Evolutionary conservation across 2,113 vertebrate species (phyloP).

Genomic region (Gavialis gangeticus): DNA sequence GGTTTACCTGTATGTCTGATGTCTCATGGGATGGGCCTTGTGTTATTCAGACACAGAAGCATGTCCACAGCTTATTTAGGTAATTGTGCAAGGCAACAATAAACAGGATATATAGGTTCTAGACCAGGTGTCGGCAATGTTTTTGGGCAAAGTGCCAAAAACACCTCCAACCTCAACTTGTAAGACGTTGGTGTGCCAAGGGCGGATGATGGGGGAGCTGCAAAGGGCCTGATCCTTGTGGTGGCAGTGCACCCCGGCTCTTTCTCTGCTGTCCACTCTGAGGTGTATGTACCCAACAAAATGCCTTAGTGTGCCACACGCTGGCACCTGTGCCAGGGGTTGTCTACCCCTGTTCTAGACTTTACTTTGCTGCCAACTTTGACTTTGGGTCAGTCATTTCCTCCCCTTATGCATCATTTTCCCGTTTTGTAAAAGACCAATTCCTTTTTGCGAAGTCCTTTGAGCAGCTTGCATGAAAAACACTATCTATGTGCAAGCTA

Average conservation of each 20-base stretch:
- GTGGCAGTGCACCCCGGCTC: too few species aligned
- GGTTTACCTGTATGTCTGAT: not conserved
- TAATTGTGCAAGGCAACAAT: not conserved
- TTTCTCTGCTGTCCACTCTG: too few species aligned
- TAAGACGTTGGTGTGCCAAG: too few species aligned
- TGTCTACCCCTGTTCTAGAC: rapidly evolving
- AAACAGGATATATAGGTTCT: not conserved
- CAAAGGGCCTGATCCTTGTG: too few species aligned
- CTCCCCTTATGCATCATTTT: constrained; percentile 27
- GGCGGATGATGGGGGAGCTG: too few species aligned
- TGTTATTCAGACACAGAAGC: rapidly evolving
- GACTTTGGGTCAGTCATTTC: not conserved
- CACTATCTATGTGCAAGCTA: not conserved
- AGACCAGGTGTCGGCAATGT: too few species aligned
- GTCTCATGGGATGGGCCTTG: rapidly evolving
- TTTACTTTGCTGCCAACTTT: not conserved
- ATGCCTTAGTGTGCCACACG: not conserved
- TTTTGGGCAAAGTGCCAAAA: too few species aligned
- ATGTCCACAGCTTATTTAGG: not conserved
- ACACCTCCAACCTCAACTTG: too few species aligned
- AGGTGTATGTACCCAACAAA: rapidly evolving
- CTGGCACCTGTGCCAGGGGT: not conserved
- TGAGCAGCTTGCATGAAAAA: not conserved
- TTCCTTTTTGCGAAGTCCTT: not conserved
- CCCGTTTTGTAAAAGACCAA: not conserved